Conservation (phyloP, 2,888 invertebrate species). For the Ophioninae sp. region DNA sequence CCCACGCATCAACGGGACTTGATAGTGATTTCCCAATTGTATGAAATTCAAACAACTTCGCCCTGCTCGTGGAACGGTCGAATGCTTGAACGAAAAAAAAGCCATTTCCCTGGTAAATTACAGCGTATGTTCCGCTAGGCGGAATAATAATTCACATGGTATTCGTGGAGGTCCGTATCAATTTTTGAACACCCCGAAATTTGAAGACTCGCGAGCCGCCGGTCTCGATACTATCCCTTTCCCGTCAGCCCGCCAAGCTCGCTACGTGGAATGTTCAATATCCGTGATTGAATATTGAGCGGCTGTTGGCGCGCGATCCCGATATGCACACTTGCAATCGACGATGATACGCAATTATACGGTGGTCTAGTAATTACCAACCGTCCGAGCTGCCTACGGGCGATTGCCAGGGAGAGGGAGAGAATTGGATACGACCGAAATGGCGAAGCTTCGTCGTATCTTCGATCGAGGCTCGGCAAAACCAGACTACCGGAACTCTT, state of each 20-base stretch:
- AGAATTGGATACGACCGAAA: too few relatives aligned
- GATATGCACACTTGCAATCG: slow-evolving; percentile 50
- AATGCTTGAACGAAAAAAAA: not conserved
- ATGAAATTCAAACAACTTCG: not conserved
- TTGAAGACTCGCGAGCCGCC: not conserved
- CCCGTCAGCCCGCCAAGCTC: slow-evolving; percentile 6
- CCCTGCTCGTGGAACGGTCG: not conserved
- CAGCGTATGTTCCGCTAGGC: not conserved
- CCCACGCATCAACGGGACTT: not conserved
- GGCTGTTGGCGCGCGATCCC: slow-evolving; percentile 44
- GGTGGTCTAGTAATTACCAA: slow-evolving; percentile 69
- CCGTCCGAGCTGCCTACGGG: not conserved
- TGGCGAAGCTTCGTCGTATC: too few relatives aligned
- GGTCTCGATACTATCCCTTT: slow-evolving; percentile 32
- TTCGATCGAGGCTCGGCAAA: too few relatives aligned
- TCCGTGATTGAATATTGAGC: slow-evolving; percentile 68
- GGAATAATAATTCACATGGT: not conserved
- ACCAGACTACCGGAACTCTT: too few relatives aligned
- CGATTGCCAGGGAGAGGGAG: not conserved
- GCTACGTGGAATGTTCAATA: slow-evolving; percentile 65
- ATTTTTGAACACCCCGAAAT: slow-evolving; percentile 10
- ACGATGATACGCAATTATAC: slow-evolving; percentile 64
- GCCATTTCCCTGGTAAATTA: not conserved
- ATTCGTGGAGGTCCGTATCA: not conserved
- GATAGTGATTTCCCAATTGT: not conserved